Conservation (phyloP, 2,888 invertebrate genomes). For the Tanypteryx hageni region DNA sequence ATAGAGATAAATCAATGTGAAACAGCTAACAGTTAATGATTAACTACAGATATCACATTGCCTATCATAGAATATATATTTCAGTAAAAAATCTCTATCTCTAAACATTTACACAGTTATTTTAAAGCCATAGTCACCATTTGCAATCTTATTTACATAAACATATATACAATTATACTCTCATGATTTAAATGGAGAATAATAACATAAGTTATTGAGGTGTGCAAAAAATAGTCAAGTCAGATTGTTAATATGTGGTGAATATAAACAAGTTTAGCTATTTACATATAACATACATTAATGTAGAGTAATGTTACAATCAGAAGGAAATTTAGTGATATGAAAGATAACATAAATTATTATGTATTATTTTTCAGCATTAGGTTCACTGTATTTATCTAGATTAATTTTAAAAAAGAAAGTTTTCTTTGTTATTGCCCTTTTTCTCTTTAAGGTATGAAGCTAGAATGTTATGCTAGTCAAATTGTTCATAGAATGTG, state of each 20-base stretch:
- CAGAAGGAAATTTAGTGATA: neutral
- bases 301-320: neutral
- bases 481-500: neutral
- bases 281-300: neutral
- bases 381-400: too few species aligned
- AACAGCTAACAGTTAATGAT: constrained; percentile 29
- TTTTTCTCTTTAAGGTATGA: neutral
- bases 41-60: constrained; percentile 28
- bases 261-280: neutral
- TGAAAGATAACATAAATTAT: too few species aligned
- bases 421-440: neutral
- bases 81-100: neutral
- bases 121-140: constrained; percentile 47
- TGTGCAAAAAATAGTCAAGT: neutral
- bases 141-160: neutral
- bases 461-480: neutral
- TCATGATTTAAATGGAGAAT: neutral
- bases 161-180: neutral
- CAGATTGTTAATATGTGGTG: neutral
- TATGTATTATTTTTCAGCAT: too few species aligned
- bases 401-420: too few species aligned
- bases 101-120: constrained; percentile 22
- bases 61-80: constrained; percentile 1
- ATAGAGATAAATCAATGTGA: constrained; percentile 46
- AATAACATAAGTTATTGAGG: neutral